These are phyloP conservation scores for Hippasteria phrygiana DNA, from an alignment of 53 echinoderm and acorn worm species.

Conservation along the genomic window DNA sequence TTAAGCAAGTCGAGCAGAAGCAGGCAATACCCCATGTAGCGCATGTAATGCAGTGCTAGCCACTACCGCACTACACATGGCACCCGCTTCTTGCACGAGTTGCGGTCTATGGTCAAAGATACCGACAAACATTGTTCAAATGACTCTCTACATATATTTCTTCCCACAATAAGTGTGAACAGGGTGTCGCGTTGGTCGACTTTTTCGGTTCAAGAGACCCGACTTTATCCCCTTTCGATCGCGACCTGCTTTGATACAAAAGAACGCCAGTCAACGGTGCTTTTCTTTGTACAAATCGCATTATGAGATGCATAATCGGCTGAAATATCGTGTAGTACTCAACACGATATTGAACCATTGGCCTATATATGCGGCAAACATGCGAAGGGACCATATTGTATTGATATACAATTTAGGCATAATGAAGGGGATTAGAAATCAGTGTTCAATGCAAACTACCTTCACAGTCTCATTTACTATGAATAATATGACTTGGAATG, in stretches of 20 bases:
- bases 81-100: conserved; percentile 39
- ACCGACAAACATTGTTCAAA: conserved; percentile 55
- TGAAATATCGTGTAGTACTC: conserved; percentile 30
- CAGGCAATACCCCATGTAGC: conserved; percentile 59
- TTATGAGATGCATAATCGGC: conserved; percentile 63
- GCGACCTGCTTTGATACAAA: conserved; percentile 63
- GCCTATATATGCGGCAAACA: conserved; percentile 39
- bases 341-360: conserved; percentile 45
- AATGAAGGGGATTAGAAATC: conserved; percentile 31
- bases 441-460: conserved; percentile 9
- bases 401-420: conserved; percentile 7
- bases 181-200: conserved; percentile 62
- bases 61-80: conserved; percentile 43
- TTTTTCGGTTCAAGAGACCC: conserved; percentile 58
- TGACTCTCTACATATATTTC: conserved; percentile 36
- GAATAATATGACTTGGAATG: conserved; percentile 48
- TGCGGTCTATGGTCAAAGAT: conserved; percentile 53
- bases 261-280: conserved; percentile 32
- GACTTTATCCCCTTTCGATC: conserved; percentile 52
- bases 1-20: conserved; percentile 47
- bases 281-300: conserved; percentile 66
- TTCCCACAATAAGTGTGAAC: conserved; percentile 62
- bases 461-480: conserved; percentile 13
- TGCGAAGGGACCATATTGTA: conserved; percentile 23
- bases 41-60: conserved; percentile 28